Evolutionary conservation across 2,888 invertebrate genomes (phyloP).

Genomic region (Hymenopus coronatus): DNA sequence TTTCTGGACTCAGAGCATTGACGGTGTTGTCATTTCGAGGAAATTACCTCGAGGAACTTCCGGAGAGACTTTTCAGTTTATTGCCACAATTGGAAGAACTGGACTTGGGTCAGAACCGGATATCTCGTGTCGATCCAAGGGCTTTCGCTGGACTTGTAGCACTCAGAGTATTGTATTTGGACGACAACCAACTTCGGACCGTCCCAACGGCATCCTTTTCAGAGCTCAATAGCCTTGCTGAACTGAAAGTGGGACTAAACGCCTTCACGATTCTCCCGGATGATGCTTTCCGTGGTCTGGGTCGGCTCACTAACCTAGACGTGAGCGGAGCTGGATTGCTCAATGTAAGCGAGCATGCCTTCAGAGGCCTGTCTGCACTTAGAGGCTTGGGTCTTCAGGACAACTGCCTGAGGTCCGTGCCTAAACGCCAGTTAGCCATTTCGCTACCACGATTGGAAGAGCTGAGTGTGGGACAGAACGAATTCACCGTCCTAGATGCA

Average conservation of each 20-base stretch:
- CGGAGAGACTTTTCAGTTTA: conserved; percentile 69
- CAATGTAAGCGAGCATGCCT: conserved; percentile 73
- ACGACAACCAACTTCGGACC: conserved; percentile 76
- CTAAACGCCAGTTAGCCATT: conserved; percentile 69
- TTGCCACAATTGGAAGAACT: conserved; percentile 77
- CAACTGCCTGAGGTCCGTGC: conserved; percentile 70
- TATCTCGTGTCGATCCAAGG: conserved; percentile 71
- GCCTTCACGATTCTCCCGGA: conserved; percentile 73
- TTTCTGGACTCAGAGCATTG: conserved; percentile 71
- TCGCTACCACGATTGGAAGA: conserved; percentile 70
- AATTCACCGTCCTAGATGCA: conserved; percentile 65
- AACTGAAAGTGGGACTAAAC: conserved; percentile 80
- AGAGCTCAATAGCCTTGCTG: conserved; percentile 73
- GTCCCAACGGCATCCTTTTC: conserved; percentile 74
- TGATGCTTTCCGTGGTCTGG: conserved; percentile 72
- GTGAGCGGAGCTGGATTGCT: conserved; percentile 76
- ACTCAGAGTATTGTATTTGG: conserved; percentile 76
- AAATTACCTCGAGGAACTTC: conserved; percentile 77
- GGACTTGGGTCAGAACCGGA: conserved; percentile 81
- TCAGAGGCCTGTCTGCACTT: conserved; percentile 68
- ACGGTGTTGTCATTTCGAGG: conserved; percentile 78
- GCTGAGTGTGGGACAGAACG: conserved; percentile 78
- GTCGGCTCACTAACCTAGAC: conserved; percentile 71
- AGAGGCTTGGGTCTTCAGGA: conserved; percentile 76
- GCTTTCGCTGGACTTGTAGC: conserved; percentile 74